Evolutionary conservation across 2,888 invertebrate genomes (phyloP), one percentile per base, ranked within the genome.

Genomic region (Gasteruption jaculator): DNA sequence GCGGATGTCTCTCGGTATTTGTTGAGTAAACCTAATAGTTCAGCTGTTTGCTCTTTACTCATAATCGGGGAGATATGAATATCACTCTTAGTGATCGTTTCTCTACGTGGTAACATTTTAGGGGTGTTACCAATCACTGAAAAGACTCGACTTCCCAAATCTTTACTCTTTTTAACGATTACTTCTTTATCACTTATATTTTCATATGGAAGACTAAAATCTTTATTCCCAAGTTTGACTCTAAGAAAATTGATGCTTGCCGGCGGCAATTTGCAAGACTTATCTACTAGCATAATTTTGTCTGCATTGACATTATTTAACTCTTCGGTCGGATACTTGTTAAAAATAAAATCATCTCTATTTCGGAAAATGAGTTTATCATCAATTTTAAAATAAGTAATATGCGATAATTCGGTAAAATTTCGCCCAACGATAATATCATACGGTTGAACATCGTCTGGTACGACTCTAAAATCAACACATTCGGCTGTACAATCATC

Each of bases 391-490:
- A 39, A 41, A 26, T 50, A 56, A 4, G 37, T 34, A 1, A 56
- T 38, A 15, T 53, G 34, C 6, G 44, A 32, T 16, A 49, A 25
- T 12, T 54, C 56, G 1, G 50, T 52, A 19, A 43, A 55, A 6
- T 48, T 51, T 15, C 54, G 30, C 4, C 58, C 53, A 6, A 57
- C 43, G 19, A 56, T 43, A 7, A 56, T 22, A 26, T 56, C 56
- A 5, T 43, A 32, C 5, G 42, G 30, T 37, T 56, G 54, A 5
- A 46, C 49, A 19, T 52, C 41, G 35, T 57, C 54, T 7, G 52
- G 52, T 8, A 56, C 56, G 10, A 54, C 38, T 30, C 49, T 34
- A n/a, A 53, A 35, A 1, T 33, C 29, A 3, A 58, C 38, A 1
- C 45, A 14, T 1, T 52, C 35, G 3, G 42, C 49, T n/a, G 3